A percentile compares a stretch with the other conserved stretches of the same genome.
phyloP scores from a whole-genome alignment of 2,888 invertebrate genomes.

The Strigamia maritima region DNA sequence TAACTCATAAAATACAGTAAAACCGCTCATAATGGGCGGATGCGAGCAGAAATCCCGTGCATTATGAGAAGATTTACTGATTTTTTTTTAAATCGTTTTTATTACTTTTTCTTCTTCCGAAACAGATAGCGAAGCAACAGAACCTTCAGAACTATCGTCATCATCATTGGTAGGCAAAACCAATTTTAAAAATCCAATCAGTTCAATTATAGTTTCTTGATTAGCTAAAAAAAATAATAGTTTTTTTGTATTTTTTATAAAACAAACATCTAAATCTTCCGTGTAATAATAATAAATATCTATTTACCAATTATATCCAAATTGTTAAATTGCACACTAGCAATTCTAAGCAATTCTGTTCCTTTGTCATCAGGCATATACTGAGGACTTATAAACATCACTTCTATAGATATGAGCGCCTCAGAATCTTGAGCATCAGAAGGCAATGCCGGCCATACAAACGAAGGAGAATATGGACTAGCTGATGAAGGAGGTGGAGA shows the following conservation, averaged over 20 bases:
- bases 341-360: slow-evolving; percentile 62
- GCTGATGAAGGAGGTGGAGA: background rate
- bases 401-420: slow-evolving; percentile 66
- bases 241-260: too few species aligned
- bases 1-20: too few species aligned
- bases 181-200: slow-evolving; percentile 80
- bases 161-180: slow-evolving; percentile 51
- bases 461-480: slow-evolving; percentile 7
- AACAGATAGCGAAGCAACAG: slow-evolving; percentile 18
- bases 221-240: slow-evolving; percentile 65
- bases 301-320: slow-evolving; percentile 82
- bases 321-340: slow-evolving; percentile 88
- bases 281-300: slow-evolving; percentile 36
- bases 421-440: slow-evolving; percentile 49
- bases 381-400: slow-evolving; percentile 66
- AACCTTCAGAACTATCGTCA: slow-evolving; percentile 6
- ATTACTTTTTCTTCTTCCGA: slow-evolving; percentile 13
- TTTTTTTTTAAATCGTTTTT: background rate
- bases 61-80: too few species aligned
- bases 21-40: too few species aligned
- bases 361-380: slow-evolving; percentile 53
- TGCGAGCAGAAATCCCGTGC: too few species aligned
- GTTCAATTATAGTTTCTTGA: slow-evolving; percentile 90
- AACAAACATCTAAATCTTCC: too few species aligned
- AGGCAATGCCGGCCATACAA: background rate